Conservation (phyloP, 2,113 vertebrate species). For the Pantherophis guttatus region DNA sequence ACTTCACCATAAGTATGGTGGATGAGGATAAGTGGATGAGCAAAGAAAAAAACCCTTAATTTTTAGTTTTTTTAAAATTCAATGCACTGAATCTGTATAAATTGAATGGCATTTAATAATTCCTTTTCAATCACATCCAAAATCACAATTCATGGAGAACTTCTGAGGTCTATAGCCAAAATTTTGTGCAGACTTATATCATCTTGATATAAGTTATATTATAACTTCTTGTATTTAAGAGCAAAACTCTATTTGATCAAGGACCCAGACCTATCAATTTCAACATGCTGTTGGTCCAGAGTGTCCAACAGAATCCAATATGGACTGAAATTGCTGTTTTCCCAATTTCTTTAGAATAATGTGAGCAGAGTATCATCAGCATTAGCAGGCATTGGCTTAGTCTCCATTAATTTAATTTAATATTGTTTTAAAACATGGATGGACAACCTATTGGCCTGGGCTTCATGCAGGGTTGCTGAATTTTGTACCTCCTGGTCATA, state of each 20-base stretch:
- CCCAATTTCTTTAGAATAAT: not conserved
- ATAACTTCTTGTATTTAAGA: not conserved
- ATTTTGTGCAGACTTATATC: not conserved
- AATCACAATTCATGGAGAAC: not conserved
- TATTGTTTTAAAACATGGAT: not conserved
- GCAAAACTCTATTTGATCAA: not conserved
- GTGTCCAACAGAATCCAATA: not conserved
- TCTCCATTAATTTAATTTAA: not conserved
- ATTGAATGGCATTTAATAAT: not conserved
- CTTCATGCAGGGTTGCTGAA: not conserved
- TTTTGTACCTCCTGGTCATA: not conserved
- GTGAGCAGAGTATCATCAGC: not conserved
- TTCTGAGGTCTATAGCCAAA: not conserved
- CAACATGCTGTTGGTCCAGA: not conserved
- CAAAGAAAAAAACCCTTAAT: not conserved
- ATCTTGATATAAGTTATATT: not conserved
- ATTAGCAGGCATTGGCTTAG: not conserved
- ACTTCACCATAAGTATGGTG: not conserved
- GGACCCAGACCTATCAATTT: not conserved
- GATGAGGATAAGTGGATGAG: not conserved
- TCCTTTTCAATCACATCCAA: not conserved
- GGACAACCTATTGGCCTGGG: not conserved
- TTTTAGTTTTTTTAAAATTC: not conserved
- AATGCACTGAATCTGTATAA: not conserved
- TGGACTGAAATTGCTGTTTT: not conserved